Conservation (phyloP, 2,888 invertebrate species). For the Aphrophora alni region DNA sequence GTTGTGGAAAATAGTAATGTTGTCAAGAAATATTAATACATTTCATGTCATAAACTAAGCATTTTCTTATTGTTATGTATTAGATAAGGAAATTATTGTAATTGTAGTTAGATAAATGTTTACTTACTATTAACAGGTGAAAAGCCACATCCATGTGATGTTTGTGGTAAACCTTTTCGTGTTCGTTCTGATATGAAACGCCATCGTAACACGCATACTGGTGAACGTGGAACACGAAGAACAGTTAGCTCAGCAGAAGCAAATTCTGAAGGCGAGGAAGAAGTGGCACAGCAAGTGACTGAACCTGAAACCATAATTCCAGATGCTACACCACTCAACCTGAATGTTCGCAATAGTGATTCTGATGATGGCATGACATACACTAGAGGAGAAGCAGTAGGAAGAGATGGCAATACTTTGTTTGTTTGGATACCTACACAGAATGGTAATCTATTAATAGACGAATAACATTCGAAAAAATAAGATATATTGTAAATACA, state of each 20-base stretch:
- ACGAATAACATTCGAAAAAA: slow-evolving; percentile 43
- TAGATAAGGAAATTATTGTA: not conserved
- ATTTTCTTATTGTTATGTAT: too few species aligned
- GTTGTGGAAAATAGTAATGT: too few species aligned
- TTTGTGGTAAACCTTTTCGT: slow-evolving; percentile 83
- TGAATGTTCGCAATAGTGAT: slow-evolving; percentile 48
- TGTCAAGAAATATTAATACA: too few species aligned
- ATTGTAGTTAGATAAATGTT: not conserved
- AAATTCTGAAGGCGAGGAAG: not conserved
- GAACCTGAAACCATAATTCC: slow-evolving; percentile 43
- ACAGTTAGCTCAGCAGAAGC: slow-evolving; percentile 11
- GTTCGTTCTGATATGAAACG: slow-evolving; percentile 84
- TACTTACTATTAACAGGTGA: slow-evolving; percentile 63
- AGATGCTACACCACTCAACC: slow-evolving; percentile 46
- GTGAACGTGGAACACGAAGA: slow-evolving; percentile 46
- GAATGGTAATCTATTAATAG: slow-evolving; percentile 49
- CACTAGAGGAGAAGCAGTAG: slow-evolving; percentile 38
- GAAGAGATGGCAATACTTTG: slow-evolving; percentile 44
- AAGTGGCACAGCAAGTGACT: slow-evolving; percentile 14
- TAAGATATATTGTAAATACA: not conserved
- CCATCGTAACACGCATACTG: slow-evolving; percentile 74
- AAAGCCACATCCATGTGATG: slow-evolving; percentile 75
- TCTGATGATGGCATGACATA: slow-evolving; percentile 43
- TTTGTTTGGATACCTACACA: slow-evolving; percentile 52
- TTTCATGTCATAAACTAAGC: too few species aligned